A percentile compares a stretch with the other conserved stretches of the same genome.
Conservation (phyloP, 2,888 invertebrate species). For the Oegoconia quadripuncta region DNA sequence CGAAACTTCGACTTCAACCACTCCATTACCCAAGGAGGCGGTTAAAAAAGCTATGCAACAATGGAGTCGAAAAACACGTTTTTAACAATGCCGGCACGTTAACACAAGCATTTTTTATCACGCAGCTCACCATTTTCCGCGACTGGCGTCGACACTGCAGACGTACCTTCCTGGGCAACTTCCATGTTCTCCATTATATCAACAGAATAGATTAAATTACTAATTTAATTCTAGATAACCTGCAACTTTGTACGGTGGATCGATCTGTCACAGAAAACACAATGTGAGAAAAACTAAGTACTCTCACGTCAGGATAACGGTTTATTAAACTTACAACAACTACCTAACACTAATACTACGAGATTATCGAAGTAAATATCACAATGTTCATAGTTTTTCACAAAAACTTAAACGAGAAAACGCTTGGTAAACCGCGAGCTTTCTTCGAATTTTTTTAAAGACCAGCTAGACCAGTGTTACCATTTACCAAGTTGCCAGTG, state of each 20-base stretch:
- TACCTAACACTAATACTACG: constrained; percentile 10
- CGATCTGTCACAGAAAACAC: constrained; percentile 51
- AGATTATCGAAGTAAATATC: constrained; percentile 9
- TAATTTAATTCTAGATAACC: constrained; percentile 54
- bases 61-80: constrained; percentile 50
- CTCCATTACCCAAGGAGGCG: too few relatives aligned
- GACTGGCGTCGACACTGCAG: constrained; percentile 61
- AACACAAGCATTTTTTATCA: constrained; percentile 8
- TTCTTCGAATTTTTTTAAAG: constrained; percentile 1
- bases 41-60: constrained; percentile 26
- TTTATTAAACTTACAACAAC: constrained; percentile 8
- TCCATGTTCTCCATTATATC: constrained; percentile 74
- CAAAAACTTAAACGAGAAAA: constrained; percentile 5
- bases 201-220: constrained; percentile 39
- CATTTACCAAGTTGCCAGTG: too few relatives aligned
- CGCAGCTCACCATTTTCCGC: constrained; percentile 65
- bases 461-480: too few relatives aligned
- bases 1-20: too few relatives aligned
- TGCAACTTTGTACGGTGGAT: constrained; percentile 61
- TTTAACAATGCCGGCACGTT: constrained; percentile 25
- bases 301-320: constrained; percentile 16
- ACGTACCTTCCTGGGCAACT: constrained; percentile 67
- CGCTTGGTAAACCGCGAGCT: not conserved
- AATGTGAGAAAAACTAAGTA: constrained; percentile 14
- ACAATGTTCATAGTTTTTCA: constrained; percentile 8